Percentiles rank a stretch among this genome's conserved stretches.
These are phyloP conservation scores for Nettapus auritus DNA, from an alignment of 2,113 vertebrate species.

Conservation along the genomic window DNA sequence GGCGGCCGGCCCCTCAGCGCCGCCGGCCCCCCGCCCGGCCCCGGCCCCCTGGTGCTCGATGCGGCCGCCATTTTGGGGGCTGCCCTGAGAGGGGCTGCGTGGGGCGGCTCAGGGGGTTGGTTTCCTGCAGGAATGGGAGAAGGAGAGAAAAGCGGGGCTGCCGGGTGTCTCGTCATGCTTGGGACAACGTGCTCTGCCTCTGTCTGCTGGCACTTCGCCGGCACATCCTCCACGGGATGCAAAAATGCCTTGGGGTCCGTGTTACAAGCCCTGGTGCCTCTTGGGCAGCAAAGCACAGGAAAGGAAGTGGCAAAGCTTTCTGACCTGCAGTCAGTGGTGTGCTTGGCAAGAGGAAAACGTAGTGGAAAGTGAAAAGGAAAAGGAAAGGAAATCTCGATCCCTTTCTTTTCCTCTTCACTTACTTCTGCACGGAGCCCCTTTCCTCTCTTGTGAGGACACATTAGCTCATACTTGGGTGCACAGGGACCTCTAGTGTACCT, in stretches of 20 bases:
- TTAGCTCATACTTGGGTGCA: background rate
- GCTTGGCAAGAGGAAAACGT: background rate
- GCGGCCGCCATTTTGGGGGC: background rate
- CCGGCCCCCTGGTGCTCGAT: background rate
- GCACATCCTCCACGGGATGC: background rate
- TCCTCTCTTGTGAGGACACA: background rate
- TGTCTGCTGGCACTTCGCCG: background rate
- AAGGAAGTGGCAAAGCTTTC: background rate
- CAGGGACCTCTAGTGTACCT: constrained; percentile 45
- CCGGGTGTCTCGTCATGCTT: rapidly evolving
- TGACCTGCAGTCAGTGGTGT: background rate
- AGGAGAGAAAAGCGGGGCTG: background rate
- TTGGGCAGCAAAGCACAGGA: background rate
- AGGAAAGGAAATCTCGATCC: rapidly evolving
- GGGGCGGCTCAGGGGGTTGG: too few species aligned
- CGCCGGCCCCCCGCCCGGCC: background rate
- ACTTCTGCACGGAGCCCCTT: background rate
- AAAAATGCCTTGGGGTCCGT: background rate
- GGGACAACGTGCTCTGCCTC: background rate
- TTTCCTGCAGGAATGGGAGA: background rate
- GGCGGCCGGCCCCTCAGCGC: background rate
- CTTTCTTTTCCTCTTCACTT: background rate
- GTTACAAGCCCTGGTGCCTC: background rate
- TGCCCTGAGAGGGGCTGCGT: too few species aligned
- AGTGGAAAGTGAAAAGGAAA: background rate